Base-by-base conservation (phyloP, 2,113 vertebrate species). In the Trochalopteron elliotii region DNA sequence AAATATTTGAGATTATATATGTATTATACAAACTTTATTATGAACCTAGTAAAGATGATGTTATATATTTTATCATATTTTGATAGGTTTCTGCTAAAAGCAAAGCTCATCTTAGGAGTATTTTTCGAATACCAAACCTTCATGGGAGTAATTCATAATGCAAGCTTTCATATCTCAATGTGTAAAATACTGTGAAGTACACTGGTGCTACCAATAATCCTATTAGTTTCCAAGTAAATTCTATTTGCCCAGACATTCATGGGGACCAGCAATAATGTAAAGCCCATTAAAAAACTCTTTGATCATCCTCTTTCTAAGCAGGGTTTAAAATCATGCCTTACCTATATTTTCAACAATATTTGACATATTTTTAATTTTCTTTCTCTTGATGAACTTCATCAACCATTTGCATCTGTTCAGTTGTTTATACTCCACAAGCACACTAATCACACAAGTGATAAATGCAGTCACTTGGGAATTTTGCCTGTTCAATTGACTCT, bases 381-480 rank as follows among this genome's bases (percentile, higher is more conserved):
- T 64, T 80, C 74, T 83, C 76, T 87, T 60, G 11, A 83, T 68
- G 37, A 91, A 61, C 60, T 59, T 59, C 63, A 50, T 24, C 22
- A 61, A 37, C 42, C n/a, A 24, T 70, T 96, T 89, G 60, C 70
- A 70, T 88, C 75, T 83, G 83, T 90, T 95, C 84, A 74, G 76
- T 68, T 88, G 71, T 86, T 96, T 94, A 88, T 50, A 39, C 56
- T 96, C 68, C 87, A 44, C 50, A 86, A 86, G 35, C 80, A n/a
- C 24, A 45, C 57, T 96, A 95, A 96, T 97, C 94, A 88, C 60
- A 57, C 22, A 61, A 96, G 74, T 91, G 92, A 93, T 95, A 96
- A 97, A 91, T 91, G 87, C 61, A 71, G 45, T 86, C 96, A 84
- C 59, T 79, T 63, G 89, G 92, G 95, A 93, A 70, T 89, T 92